Conservation (phyloP, 2,888 invertebrate genomes). For the Ligdia adustata region DNA sequence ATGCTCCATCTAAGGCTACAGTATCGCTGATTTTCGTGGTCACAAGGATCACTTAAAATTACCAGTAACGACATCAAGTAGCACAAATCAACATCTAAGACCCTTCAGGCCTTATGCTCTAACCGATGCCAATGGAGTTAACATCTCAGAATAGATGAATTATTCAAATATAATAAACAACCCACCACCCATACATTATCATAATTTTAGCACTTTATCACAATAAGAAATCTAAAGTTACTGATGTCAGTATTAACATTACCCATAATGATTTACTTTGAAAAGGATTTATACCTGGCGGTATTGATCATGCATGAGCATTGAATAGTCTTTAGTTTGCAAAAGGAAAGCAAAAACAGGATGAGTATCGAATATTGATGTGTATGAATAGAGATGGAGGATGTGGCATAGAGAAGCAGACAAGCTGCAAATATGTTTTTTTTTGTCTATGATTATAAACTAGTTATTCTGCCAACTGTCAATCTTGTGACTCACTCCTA, state of each 20-base stretch:
- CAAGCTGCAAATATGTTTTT: too few relatives aligned
- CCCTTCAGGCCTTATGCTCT: conserved; percentile 17
- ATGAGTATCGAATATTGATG: conserved; percentile 16
- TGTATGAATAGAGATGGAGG: conserved; percentile 30
- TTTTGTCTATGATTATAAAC: too few relatives aligned
- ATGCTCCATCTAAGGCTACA: too few relatives aligned
- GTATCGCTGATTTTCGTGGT: too few relatives aligned
- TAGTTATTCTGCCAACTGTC: too few relatives aligned
- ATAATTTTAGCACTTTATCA: not conserved
- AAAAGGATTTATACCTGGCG: not conserved
- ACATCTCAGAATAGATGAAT: conserved; percentile 33
- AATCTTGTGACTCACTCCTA: too few relatives aligned
- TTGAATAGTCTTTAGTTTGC: conserved; percentile 29
- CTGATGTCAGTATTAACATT: not conserved
- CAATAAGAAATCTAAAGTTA: not conserved
- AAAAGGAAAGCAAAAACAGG: conserved; percentile 34
- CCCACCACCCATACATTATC: not conserved
- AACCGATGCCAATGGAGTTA: conserved; percentile 18
- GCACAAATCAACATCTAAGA: conserved; percentile 6
- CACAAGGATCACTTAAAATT: too few relatives aligned
- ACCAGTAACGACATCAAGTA: too few relatives aligned
- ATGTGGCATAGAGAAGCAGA: conserved; percentile 4
- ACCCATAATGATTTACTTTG: not conserved
- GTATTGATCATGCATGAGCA: conserved; percentile 14
- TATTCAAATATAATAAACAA: conserved; percentile 23